Evolutionary conservation across 2,888 invertebrate genomes (phyloP), one percentile per base, ranked within the genome.

Genomic region (Syritta pipiens): DNA sequence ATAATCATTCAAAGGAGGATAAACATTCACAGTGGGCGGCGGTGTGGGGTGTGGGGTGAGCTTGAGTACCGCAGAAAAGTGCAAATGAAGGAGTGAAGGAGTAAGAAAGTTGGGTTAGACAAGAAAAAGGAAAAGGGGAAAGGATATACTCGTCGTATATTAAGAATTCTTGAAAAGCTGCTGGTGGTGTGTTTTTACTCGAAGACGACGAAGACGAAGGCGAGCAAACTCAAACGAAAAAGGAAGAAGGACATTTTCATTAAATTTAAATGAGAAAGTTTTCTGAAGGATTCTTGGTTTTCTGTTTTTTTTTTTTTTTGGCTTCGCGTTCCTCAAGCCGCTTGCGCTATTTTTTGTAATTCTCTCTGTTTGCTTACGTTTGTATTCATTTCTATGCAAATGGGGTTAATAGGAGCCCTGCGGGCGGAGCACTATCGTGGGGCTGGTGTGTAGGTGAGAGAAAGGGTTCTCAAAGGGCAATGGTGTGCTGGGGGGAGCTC

Each of bases 221-320:
- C n/a, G n/a, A n/a, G 37, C 46, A 65, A 40, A 62, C 10, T 9
- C 71, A 28, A 65, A 72, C 53, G 67, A 60, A 68, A 68, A 74
- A 51, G 79, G 74, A 74, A 79, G 79, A 79, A 79, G 79, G 79
- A 79, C 74, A 79, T 79, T 79, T 79, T 79, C 74, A 79, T 79
- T 79, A 79, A 79, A 79, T 79, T 79, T 79, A 79, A 79, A 79
- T 79, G 79, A 79, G 79, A 79, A 79, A 74, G 79, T 79, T 79
- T 69, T 79, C 57, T 37, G 62, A 79, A 49, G 49, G 60, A 51
- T 46, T 62, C 55, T 79, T 49, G 49, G 17, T 69, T 53, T 26
- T 12, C 37, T 6, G 14, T 9, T 6, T 17, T 37, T 14, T 20
- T 26, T 37, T 12, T 42, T 35, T 60, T 44, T 71, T 53, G 26